Conservation (phyloP, 1,140 invertebrate species). For the Calephelis nemesis region DNA sequence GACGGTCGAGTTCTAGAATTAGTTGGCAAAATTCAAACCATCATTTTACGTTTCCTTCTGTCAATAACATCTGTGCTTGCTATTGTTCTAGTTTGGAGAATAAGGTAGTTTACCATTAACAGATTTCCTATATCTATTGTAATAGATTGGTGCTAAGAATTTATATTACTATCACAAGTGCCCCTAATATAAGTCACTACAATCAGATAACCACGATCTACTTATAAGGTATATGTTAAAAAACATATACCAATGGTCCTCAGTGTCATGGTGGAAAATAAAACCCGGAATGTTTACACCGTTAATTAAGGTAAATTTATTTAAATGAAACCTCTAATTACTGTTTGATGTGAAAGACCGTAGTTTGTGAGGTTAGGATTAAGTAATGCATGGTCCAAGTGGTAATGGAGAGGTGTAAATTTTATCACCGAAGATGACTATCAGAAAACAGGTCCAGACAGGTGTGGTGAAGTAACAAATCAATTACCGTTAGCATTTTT, state of each 20-base stretch:
- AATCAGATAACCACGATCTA: neutral
- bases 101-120: no score
- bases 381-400: neutral
- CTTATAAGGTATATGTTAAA: neutral
- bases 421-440: neutral
- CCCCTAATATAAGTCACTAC: neutral
- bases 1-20: no score
- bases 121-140: no score
- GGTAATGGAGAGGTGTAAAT: neutral
- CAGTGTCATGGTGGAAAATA: neutral
- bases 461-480: no score
- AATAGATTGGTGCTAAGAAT: neutral
- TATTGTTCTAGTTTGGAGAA: no score
- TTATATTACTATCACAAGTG: neutral
- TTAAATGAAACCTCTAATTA: conserved; percentile 10
- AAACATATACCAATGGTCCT: neutral
- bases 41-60: no score
- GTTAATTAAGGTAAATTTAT: conserved; percentile 10
- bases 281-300: conserved; percentile 3
- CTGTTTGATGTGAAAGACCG: conserved; percentile 4
- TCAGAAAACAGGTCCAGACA: no score
- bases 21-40: no score
- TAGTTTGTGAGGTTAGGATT: neutral
- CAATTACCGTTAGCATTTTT: no score
- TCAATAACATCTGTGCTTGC: no score